A percentile compares a stretch with the other conserved stretches of the same genome.
Conservation (phyloP, 1,140 invertebrate genomes). For the Drosophila bocqueti region DNA sequence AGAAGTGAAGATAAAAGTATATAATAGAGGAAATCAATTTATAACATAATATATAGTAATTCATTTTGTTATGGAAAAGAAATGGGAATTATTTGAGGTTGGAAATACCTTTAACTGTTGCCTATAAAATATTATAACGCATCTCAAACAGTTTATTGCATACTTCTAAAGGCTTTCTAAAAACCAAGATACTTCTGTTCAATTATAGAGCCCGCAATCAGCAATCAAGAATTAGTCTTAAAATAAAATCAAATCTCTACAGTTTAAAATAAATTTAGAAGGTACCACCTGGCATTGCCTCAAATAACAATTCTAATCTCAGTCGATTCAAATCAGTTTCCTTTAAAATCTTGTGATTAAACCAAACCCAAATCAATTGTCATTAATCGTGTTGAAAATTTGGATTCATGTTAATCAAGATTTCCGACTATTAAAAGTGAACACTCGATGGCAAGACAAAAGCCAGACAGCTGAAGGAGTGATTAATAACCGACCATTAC, state of each 20-base stretch:
- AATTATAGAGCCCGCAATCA: neutral
- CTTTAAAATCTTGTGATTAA: neutral
- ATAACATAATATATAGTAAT: neutral
- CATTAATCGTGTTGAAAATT: slow-evolving; percentile 10
- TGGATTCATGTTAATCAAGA: neutral
- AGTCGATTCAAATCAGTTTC: slow-evolving; percentile 5
- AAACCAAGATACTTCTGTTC: neutral
- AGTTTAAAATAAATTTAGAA: neutral
- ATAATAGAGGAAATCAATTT: neutral
- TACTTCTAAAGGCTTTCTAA: neutral
- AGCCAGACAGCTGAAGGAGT: slow-evolving; percentile 16
- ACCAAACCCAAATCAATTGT: neutral
- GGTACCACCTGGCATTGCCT: neutral
- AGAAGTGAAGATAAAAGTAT: slow-evolving; percentile 16
- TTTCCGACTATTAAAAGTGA: neutral
- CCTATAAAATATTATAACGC: neutral
- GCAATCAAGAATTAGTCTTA: no score
- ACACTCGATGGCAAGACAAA: slow-evolving; percentile 8
- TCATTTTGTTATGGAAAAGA: neutral
- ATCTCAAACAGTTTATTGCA: no score
- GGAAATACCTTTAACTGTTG: neutral
- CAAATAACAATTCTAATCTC: slow-evolving; percentile 7
- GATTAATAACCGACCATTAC: slow-evolving; percentile 8
- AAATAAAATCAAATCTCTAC: neutral
- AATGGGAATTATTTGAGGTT: neutral